A percentile compares a stretch with the other conserved stretches of the same genome.
These are phyloP conservation scores for Rhodophaea formosa DNA, from an alignment of 2,888 invertebrate species.

Conservation along the genomic window DNA sequence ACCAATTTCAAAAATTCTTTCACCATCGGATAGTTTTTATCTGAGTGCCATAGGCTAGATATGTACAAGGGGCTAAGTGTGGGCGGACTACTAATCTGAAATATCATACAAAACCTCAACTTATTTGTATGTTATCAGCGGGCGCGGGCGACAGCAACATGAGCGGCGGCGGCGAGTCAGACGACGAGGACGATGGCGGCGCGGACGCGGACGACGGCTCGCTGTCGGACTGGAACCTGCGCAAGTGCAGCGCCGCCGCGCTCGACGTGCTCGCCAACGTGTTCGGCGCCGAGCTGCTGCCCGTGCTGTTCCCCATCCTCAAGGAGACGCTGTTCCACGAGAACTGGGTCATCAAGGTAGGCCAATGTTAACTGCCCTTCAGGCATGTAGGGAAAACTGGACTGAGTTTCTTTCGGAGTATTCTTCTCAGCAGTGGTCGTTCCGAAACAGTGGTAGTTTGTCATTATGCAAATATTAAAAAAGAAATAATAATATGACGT, in stretches of 20 bases:
- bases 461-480: too few species aligned
- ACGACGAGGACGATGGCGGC: conserved; percentile 90
- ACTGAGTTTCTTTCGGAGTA: too few species aligned
- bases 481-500: too few species aligned
- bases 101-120: too few species aligned
- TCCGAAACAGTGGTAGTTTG: too few species aligned
- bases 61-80: too few species aligned
- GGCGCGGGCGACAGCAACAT: conserved; percentile 79
- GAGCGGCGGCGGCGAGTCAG: conserved; percentile 83
- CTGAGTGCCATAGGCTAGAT: too few species aligned
- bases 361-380: conserved; percentile 1
- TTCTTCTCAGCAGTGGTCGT: too few species aligned
- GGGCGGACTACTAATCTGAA: too few species aligned
- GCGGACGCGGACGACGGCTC: conserved; percentile 93
- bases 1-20: too few species aligned
- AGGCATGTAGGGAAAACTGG: too few species aligned
- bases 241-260: conserved; percentile 99
- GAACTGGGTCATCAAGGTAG: conserved; percentile 98
- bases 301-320: conserved; percentile 96
- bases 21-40: too few species aligned
- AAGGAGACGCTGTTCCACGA: conserved; percentile 97
- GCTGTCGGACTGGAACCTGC: conserved; percentile 98
- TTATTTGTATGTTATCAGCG: conserved; percentile 38
- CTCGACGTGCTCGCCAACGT: conserved; percentile 98
- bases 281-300: conserved; percentile 96